Base-by-base conservation (phyloP, 2,113 vertebrate genomes). In the Corynorhinus townsendii region DNA sequence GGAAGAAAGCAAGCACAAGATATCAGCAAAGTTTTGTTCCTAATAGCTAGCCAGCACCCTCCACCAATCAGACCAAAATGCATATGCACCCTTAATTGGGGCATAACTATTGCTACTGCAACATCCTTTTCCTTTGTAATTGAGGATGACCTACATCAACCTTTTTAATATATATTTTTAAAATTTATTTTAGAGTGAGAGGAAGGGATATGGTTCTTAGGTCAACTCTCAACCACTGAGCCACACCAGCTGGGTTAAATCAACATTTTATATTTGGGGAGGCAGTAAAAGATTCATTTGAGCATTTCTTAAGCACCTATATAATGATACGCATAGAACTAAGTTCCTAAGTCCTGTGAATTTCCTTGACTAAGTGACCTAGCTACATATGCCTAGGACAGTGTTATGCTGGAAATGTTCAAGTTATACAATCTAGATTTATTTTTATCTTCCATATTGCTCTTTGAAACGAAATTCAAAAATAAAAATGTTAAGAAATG, bases 401-500 rank as follows among this genome's bases (percentile, higher is more conserved):
- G 20, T 79, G 20, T 40, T 90, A 40, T 82, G 11, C 30, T 75
- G 35, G 54, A 92, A 69, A 83, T 45, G 14, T 72, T 92, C 43
- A 64, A 43, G n/a, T 83, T 66, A 66, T 43, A 83, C 4, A 54
- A 9, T 20, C n/a, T 92, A 94, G 28, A 45, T 92, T 93, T 4
- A 81, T 87, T 94, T 86, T 76, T 62, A 33, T 72, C 43, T 80
- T 76, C 40, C 17, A 14, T 72, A 24, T 86, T 90, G 26, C 35
- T 95, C 35, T 93, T 87, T 73, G 11, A 69, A 66, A 84, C 3
- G 26, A 91, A 84, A 52, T n/a, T 11, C 26, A 89, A 71, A 91
- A 82, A 66, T 85, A 62, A 80, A 90, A 92, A 82, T 92, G 38
- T 40, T 47, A 97, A 64, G 59, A 88, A 91, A 82, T 87, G 33